Percentiles rank a stretch among this genome's conserved stretches.
Conservation (phyloP, 30 jellyfish, hydroid and myxozoan species). For the Aurelia sp. region DNA sequence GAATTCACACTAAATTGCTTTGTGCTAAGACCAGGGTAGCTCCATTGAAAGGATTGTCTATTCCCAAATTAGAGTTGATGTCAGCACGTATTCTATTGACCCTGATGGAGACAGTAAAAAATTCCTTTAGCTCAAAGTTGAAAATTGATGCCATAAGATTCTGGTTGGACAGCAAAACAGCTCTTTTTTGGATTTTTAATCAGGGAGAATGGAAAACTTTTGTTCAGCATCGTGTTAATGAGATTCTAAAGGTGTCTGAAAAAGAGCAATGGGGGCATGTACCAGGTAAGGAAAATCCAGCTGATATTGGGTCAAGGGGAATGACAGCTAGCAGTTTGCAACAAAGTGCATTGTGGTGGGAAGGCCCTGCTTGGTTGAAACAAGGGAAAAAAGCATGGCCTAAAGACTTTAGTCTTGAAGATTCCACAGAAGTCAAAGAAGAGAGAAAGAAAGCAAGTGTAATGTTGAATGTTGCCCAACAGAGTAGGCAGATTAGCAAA, state of each 20-base stretch:
- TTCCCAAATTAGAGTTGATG: no score
- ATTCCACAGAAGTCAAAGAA: background rate
- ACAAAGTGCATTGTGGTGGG: slow-evolving; percentile 10
- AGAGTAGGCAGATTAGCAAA: background rate
- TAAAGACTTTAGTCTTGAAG: background rate
- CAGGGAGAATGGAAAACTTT: background rate
- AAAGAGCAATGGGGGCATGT: background rate
- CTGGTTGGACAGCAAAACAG: background rate
- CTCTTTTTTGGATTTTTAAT: background rate
- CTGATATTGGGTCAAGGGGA: slow-evolving; percentile 9
- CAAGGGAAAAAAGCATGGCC: background rate
- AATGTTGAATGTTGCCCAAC: background rate
- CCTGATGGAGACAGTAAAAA: no score
- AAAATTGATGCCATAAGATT: no score
- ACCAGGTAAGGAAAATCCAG: background rate
- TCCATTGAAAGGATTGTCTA: no score
- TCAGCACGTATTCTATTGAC: no score
- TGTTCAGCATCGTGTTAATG: background rate
- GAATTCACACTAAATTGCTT: no score
- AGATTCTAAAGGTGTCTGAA: background rate
- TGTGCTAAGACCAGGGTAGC: no score
- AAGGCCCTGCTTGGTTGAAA: background rate
- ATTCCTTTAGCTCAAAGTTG: no score
- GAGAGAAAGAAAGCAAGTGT: background rate
- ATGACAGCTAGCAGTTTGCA: background rate